Base-by-base conservation (phyloP, 2,888 invertebrate species). In the Melikaiella ostensackeni region DNA sequence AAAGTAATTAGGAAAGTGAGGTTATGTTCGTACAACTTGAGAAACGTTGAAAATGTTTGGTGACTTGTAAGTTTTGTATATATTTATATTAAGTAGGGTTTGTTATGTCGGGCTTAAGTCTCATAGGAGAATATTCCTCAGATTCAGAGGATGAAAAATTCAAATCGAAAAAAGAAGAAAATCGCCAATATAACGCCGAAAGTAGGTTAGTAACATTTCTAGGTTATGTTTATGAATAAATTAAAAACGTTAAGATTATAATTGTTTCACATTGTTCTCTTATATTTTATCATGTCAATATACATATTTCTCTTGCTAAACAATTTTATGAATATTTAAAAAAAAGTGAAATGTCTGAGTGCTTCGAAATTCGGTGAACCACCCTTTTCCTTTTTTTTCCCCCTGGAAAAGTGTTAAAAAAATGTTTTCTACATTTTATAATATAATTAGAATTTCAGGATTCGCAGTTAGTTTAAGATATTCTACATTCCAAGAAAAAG, bases 81-180 rank as follows among this genome's bases (percentile, higher is more conserved):
- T 50, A 50, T 27, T 70, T 70, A 70, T 30, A 30, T 70, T 19
- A 19, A 9, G 9, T 24, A 30, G 27, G 19, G n/a, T 27, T 50
- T 21, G 30, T 70, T 19, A 89, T 90, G 90, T 82, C 89, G 21
- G 89, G 87, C 11, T 86, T 90, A 42, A 83, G 81, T 77, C 86
- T 89, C 59, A 86, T 90, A 79, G 83, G 85, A 80, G 85, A 85
- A 38, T 90, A 90, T 80, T 83, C 83, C 6, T 90, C 90, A 38
- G 88, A 87, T 62, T 86, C 88, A 5, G 90, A 89, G 24, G 85
- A 86, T 42, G 86, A 87, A 5, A 80, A 86, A 66, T 81, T 75
- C 9, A 79, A 74, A 30, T 38, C 80, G 8, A 38, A 74, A 19
- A 64, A 80, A 0, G 21, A 33, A 35, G 74, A 76, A 66, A 75